These are phyloP conservation scores for Dynastes hyllus DNA, from an alignment of 2,888 invertebrate species.

Conservation along the genomic window DNA sequence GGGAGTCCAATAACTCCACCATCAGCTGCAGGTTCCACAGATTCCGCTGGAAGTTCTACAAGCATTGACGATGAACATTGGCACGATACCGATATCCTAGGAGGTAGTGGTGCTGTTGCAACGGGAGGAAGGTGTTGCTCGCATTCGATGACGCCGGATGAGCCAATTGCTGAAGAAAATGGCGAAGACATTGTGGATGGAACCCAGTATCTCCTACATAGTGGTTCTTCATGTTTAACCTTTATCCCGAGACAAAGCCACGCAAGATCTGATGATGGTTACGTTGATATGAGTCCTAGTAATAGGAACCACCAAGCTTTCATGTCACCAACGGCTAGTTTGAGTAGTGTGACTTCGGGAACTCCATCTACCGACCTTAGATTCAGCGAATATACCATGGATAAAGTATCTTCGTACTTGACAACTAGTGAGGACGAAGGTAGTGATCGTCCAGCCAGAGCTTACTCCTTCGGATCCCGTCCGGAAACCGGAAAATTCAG, in stretches of 20 bases:
- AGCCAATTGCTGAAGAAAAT: constrained; percentile 80
- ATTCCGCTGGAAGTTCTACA: constrained; percentile 80
- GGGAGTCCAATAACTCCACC: constrained; percentile 78
- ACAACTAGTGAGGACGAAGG: constrained; percentile 78
- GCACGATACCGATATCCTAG: constrained; percentile 30
- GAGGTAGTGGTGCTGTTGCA: not conserved
- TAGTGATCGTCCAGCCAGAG: constrained; percentile 78
- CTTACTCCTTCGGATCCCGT: constrained; percentile 90
- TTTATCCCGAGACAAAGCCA: constrained; percentile 82
- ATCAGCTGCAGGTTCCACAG: constrained; percentile 75
- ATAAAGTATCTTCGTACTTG: constrained; percentile 86
- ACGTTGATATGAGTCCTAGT: constrained; percentile 76
- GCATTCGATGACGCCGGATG: constrained; percentile 77
- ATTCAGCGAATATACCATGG: constrained; percentile 85
- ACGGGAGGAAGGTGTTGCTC: constrained; percentile 59
- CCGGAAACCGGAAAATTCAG: constrained; percentile 73
- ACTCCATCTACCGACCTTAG: constrained; percentile 87
- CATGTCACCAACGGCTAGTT: constrained; percentile 79
- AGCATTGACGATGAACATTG: constrained; percentile 77
- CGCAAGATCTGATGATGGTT: constrained; percentile 69
- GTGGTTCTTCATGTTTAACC: constrained; percentile 57
- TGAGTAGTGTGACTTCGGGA: constrained; percentile 84
- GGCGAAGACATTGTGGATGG: constrained; percentile 74
- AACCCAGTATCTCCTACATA: constrained; percentile 52
- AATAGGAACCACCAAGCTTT: constrained; percentile 63